Base-by-base conservation (phyloP, 2,797 vertebrate genomes). In the Salarias fasciatus region DNA sequence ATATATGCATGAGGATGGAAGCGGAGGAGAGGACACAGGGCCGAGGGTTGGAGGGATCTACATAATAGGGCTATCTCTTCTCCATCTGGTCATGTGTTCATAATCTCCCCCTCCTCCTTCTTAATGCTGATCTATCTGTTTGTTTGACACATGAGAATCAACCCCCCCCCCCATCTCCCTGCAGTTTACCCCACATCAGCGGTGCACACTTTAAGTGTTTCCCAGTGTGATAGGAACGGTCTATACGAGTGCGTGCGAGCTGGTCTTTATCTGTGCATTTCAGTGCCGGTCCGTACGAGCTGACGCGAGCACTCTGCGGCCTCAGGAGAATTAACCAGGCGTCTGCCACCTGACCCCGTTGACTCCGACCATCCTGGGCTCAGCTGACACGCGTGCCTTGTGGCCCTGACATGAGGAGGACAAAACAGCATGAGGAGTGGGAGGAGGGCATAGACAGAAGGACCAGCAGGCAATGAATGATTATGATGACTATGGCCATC, bases 301-400 rank as follows among this genome's bases (percentile, higher is more conserved):
- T 77, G 78, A 82, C 33, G 33, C 37, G 10, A 64, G 69, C 61
- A 53, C 80, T 87, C 56, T 63, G 74, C 62, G 62, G 63, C 76
- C 93, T 83, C 87, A 14, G 59, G 90, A 91, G 92, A 90, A 84
- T 91, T 92, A 92, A 93, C 87, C 79, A 91, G 87, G 89, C 91
- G 89, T 91, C 92, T 92, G 89, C 91, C 90, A 82, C 75, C 76
- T 90, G 90, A 93, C 93, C 92, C 85, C 53, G 31, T 69, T 90
- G 89, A 93, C 91, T 88, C 85, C 5, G 41, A 75, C 74, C 84
- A 66, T 84, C 82, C 85, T 79, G 82, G 75, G 76, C 88, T 91
- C 85, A 91, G 89, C 89, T 90, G 88, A 89, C 87, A 85, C 85
- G 73, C 80, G 85, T 88, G 88, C 80, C 86, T 77, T 64, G 79